Base-by-base conservation (phyloP, 1,140 invertebrate genomes). In the Drosophila chauvacae region DNA sequence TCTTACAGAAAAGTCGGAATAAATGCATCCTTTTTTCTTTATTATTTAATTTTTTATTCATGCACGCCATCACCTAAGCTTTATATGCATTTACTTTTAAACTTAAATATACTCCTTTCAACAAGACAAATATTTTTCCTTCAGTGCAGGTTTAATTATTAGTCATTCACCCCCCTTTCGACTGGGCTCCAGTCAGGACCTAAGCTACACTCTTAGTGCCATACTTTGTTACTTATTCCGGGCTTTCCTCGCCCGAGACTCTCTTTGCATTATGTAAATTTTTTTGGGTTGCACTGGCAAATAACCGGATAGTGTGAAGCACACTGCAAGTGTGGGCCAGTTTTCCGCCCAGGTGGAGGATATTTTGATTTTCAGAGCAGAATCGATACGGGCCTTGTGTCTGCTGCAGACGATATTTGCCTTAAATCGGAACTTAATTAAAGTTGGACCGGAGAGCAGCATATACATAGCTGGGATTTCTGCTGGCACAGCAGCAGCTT, bases 381-480 rank as follows among this genome's bases (percentile, higher is more conserved):
- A 55, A 56, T 68, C 66, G 48, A 70, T 65, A 18, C 50, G 28
- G 13, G 60, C 14, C 39, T 26, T 16, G 20, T 23, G 18, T 55
- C 33, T 35, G 26, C 18, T 44, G 39, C 42, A 11, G 41, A 3
- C n/a, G 51, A 55, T 53, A 55, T 71, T 63, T 41, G 65, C 23
- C 73, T 59, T 66, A 70, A 69, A 77, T 83, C 66, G 57, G 64
- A 73, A 75, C 81, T 88, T 88, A 84, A 88, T 88, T 87, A 87
- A 88, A 87, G 53, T 57, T 87, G 75, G 70, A 82, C 51, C 44
- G 45, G 7, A 14, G 50, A 30, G 44, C 2, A 20, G 61, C 41
- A 28, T 37, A 39, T 26, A 6, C 26, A 26, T 37, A n/a, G 59
- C 33, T 14, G 37, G 39, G n/a, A 28, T 14, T 58, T 23, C 65